These are phyloP conservation scores for Aleiodes alternator DNA, from an alignment of 2,888 invertebrate genomes.

Conservation along the genomic window DNA sequence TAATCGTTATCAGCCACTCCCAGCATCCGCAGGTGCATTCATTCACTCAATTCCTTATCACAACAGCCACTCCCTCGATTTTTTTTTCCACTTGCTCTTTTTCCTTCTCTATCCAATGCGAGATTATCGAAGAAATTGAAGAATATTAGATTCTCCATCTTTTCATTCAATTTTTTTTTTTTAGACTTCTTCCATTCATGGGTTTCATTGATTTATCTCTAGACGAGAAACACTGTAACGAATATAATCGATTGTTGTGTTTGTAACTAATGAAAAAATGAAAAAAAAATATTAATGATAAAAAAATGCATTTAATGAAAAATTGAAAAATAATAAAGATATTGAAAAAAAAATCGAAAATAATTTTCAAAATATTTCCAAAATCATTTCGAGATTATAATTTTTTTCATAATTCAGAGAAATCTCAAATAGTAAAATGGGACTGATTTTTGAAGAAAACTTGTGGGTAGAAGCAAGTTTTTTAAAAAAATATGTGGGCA, in stretches of 20 bases:
- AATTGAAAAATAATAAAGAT: too few relatives aligned
- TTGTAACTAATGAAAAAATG: too few relatives aligned
- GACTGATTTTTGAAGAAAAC: too few relatives aligned
- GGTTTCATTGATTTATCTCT: conserved; percentile 9
- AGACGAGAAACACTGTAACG: conserved; percentile 5
- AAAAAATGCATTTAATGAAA: too few relatives aligned
- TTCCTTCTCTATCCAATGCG: neutral
- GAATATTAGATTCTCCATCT: neutral
- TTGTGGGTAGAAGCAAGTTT: too few relatives aligned
- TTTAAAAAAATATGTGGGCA: too few relatives aligned
- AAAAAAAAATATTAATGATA: too few relatives aligned
- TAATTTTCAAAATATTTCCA: too few relatives aligned
- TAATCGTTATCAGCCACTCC: conserved; percentile 43
- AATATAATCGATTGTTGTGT: neutral
- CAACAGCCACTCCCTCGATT: conserved; percentile 9
- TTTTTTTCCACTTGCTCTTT: neutral
- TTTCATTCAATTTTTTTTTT: neutral
- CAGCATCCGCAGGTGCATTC: conserved; percentile 44
- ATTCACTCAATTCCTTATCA: conserved; percentile 25
- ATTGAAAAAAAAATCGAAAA: too few relatives aligned
- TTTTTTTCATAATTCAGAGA: too few relatives aligned
- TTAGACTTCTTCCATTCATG: neutral
- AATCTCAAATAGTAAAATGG: too few relatives aligned
- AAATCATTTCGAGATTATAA: too few relatives aligned
- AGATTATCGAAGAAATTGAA: conserved; percentile 15